Percentiles rank a stretch among this genome's conserved stretches.
phyloP scores from a whole-genome alignment of 2,113 vertebrate species.

The Corynorhinus townsendii region DNA sequence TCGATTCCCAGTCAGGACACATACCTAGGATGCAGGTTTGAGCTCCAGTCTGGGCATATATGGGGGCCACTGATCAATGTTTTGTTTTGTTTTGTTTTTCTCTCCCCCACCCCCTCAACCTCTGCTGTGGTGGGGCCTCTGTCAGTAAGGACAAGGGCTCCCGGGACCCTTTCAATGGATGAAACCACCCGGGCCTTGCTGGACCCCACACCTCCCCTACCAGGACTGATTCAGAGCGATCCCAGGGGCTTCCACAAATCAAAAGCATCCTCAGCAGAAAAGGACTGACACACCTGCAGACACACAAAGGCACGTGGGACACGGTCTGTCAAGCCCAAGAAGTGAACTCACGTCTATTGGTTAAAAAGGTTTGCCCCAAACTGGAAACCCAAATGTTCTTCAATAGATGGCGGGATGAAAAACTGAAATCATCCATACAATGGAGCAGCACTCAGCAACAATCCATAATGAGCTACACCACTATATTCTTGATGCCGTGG shows the following conservation, averaged over 20 bases:
- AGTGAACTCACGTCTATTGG: neutral
- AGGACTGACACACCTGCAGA: neutral
- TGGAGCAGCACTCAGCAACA: neutral
- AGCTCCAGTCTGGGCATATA: no score
- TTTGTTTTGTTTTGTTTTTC: no score
- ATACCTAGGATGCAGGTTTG: no score
- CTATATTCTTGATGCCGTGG: rapidly evolving
- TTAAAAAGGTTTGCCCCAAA: neutral
- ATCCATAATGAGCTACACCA: neutral
- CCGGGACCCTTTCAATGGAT: neutral
- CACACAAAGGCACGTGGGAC: no score
- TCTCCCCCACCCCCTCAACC: no score
- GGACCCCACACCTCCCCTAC: no score
- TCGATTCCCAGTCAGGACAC: no score
- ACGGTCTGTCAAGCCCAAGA: neutral
- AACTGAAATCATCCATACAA: neutral
- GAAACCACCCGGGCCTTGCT: neutral
- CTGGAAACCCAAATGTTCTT: neutral
- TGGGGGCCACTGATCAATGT: no score
- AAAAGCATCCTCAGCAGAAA: no score
- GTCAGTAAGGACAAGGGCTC: neutral
- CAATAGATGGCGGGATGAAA: neutral
- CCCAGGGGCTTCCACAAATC: neutral
- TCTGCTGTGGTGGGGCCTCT: no score
- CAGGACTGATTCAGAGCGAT: neutral